Conservation (phyloP, 2,113 vertebrate species). For the Callipepla californica region DNA sequence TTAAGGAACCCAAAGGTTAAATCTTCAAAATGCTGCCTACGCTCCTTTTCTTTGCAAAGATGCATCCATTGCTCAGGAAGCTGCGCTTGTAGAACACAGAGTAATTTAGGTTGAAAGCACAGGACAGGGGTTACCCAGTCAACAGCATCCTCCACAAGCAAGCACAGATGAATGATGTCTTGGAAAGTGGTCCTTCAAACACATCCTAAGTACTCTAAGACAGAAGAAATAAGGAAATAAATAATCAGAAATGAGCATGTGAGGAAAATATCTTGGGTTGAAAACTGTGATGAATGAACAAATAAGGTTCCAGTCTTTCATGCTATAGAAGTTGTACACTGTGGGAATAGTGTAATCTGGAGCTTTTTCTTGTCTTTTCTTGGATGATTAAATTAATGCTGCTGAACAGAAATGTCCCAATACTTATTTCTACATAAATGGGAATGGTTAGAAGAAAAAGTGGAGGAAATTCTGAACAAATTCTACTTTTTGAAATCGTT, state of each 20-base stretch:
- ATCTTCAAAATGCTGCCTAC: neutral
- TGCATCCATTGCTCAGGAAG: neutral
- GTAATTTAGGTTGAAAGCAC: neutral
- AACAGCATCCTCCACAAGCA: neutral
- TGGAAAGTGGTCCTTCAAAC: neutral
- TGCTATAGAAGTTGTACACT: neutral
- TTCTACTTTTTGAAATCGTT: neutral
- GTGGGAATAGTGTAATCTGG: neutral
- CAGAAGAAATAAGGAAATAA: neutral
- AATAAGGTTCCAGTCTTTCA: neutral
- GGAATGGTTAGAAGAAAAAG: neutral
- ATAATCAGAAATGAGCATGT: neutral
- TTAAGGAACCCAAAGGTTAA: neutral
- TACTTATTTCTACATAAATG: neutral
- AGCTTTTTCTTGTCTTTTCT: neutral
- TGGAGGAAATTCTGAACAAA: neutral
- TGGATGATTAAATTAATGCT: neutral
- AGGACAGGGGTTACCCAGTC: neutral
- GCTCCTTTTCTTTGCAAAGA: neutral
- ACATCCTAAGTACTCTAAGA: neutral
- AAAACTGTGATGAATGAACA: neutral
- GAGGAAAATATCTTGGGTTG: neutral
- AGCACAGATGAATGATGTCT: neutral
- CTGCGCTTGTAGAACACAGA: neutral
- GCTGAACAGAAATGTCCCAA: neutral